Percentiles rank a stretch among this genome's conserved stretches.
phyloP scores from a whole-genome alignment of 2,113 vertebrate genomes.

The Pleuronectes platessa region DNA sequence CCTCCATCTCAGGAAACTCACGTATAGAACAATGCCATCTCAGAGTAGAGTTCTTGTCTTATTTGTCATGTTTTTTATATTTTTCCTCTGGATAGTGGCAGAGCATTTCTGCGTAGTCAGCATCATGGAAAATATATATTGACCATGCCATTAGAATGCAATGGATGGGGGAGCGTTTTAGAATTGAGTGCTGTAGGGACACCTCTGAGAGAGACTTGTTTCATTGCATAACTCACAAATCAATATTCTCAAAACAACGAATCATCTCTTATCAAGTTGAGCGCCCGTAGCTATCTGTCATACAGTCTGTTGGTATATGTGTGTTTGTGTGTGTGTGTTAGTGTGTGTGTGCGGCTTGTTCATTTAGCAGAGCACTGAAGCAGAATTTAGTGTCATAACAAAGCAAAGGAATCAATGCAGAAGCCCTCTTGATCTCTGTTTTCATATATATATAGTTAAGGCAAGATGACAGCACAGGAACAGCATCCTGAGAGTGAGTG shows the following conservation, averaged over 20 bases:
- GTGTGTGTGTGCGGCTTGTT: slow-evolving; percentile 36
- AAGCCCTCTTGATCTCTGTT: slow-evolving; percentile 52
- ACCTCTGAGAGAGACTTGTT: slow-evolving; percentile 49
- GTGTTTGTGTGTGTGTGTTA: not conserved
- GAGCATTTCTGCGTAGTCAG: slow-evolving; percentile 49
- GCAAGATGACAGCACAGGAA: slow-evolving; percentile 40
- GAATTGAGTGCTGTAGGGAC: slow-evolving; percentile 38
- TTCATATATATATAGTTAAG: slow-evolving; percentile 24
- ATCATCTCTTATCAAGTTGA: slow-evolving; percentile 59
- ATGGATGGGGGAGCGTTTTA: slow-evolving; percentile 38
- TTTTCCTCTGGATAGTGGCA: slow-evolving; percentile 26
- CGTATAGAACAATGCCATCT: slow-evolving; percentile 52
- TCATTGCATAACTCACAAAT: slow-evolving; percentile 58
- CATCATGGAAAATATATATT: slow-evolving; percentile 43
- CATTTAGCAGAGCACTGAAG: slow-evolving; percentile 50
- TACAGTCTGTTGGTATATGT: slow-evolving; percentile 8
- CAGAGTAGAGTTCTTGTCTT: slow-evolving; percentile 36
- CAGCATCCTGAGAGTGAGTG: slow-evolving; percentile 9
- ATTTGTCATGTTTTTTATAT: slow-evolving; percentile 28
- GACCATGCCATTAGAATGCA: slow-evolving; percentile 58
- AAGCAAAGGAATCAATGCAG: slow-evolving; percentile 56
- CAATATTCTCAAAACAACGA: slow-evolving; percentile 66
- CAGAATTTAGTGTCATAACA: slow-evolving; percentile 62
- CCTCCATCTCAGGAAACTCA: slow-evolving; percentile 29
- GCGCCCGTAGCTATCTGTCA: slow-evolving; percentile 57